These are phyloP conservation scores for Anisognathus igniventris DNA, from an alignment of 2,797 vertebrate genomes.

Conservation along the genomic window DNA sequence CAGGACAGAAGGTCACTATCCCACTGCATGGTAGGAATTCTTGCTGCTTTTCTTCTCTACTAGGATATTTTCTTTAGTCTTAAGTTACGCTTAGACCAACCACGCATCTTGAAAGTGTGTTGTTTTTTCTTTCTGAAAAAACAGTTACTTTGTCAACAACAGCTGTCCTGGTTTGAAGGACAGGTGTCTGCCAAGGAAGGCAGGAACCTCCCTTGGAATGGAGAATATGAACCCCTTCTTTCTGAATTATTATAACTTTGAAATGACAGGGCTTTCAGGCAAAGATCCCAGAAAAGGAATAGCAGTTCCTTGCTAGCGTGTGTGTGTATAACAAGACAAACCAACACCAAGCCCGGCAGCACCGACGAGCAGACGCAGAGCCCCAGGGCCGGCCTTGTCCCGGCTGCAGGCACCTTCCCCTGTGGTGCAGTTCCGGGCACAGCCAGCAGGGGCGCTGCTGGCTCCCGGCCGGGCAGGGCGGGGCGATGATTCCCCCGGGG, in stretches of 20 bases:
- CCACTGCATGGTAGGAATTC: slow-evolving; percentile 83
- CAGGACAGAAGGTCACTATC: slow-evolving; percentile 77
- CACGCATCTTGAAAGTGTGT: neutral
- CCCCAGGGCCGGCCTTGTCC: neutral
- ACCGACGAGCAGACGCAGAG: accelerated
- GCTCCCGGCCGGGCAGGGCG: neutral
- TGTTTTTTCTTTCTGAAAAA: neutral
- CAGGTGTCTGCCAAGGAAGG: neutral
- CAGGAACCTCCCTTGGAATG: accelerated
- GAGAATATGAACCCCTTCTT: neutral
- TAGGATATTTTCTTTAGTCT: neutral
- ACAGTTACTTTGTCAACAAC: neutral
- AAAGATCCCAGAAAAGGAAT: accelerated
- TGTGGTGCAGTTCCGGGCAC: neutral
- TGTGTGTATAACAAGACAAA: neutral
- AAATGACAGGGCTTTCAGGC: accelerated
- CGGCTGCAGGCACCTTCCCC: neutral
- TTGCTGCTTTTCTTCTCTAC: neutral
- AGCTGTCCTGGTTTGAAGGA: neutral
- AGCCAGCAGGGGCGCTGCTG: neutral
- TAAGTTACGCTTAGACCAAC: neutral
- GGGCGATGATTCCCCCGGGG: neutral
- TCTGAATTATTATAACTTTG: accelerated
- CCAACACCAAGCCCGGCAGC: neutral
- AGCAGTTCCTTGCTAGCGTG: neutral